Conservation (phyloP, 2,888 invertebrate species). For the Brenthis daphne region DNA sequence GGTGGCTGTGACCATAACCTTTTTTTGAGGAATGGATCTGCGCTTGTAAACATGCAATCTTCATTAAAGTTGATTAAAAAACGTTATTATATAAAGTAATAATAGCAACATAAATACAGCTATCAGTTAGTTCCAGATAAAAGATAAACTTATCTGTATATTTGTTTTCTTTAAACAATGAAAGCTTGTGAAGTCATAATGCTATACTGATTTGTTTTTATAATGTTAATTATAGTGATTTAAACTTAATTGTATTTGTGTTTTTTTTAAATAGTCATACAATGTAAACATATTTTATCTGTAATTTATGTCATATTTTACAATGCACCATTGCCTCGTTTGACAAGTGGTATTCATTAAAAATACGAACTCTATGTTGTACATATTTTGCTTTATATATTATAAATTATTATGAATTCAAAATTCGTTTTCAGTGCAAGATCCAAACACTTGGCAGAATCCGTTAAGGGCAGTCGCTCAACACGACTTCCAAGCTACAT, state of each 20-base stretch:
- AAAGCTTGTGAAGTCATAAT: neutral
- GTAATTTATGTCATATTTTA: too few species aligned
- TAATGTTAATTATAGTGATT: neutral
- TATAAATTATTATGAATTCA: too few species aligned
- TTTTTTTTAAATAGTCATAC: too few species aligned
- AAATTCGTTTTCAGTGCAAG: slow-evolving; percentile 72
- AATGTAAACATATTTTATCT: too few species aligned
- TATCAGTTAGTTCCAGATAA: slow-evolving; percentile 17
- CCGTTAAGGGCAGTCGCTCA: slow-evolving; percentile 86
- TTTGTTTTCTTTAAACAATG: slow-evolving; percentile 10
- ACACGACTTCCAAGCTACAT: slow-evolving; percentile 88
- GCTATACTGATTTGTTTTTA: neutral
- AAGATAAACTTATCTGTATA: slow-evolving; percentile 5
- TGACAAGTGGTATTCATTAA: too few species aligned
- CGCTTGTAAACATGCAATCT: neutral
- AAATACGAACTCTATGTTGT: too few species aligned
- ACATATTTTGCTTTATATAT: too few species aligned
- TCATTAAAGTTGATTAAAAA: neutral
- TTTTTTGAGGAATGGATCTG: too few species aligned
- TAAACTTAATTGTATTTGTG: too few species aligned
- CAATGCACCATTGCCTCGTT: too few species aligned
- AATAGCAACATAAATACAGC: slow-evolving; percentile 1
- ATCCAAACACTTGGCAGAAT: slow-evolving; percentile 87
- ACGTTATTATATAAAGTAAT: slow-evolving; percentile 5
- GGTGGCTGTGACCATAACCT: too few species aligned